phyloP scores from a whole-genome alignment of 2,797 vertebrate species.

The Molossus molossus region DNA sequence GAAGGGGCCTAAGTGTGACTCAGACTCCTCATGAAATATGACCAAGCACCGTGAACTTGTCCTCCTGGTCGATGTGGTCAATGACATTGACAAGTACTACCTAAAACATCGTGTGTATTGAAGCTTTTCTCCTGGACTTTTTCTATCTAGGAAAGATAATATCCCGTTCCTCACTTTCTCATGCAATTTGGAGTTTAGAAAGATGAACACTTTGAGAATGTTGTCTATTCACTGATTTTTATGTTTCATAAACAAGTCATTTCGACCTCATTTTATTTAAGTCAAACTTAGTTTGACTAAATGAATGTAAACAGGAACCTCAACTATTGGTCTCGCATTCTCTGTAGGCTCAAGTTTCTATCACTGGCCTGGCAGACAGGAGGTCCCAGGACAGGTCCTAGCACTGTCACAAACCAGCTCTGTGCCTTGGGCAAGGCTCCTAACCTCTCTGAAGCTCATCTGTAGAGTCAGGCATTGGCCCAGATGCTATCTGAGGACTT shows the following conservation, averaged over 20 bases:
- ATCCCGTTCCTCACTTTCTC: neutral
- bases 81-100: neutral
- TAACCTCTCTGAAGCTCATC: neutral
- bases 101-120: neutral
- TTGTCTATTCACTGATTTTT: slow-evolving; percentile 13
- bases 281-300: slow-evolving; percentile 25
- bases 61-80: neutral
- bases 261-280: slow-evolving; percentile 6
- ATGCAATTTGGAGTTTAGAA: neutral
- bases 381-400: neutral
- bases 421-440: neutral
- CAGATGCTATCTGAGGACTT: neutral
- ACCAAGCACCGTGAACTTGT: neutral
- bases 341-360: neutral
- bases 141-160: neutral
- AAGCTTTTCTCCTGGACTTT: neutral
- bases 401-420: neutral
- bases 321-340: neutral
- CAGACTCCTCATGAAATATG: neutral
- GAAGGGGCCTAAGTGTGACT: neutral
- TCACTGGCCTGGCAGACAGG: neutral
- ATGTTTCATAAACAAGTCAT: slow-evolving; percentile 55
- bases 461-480: neutral
- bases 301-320: slow-evolving; percentile 6
- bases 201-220: neutral